Evolutionary conservation across 2,797 vertebrate species (phyloP).

Genomic region (Oreochromis mossambicus): DNA sequence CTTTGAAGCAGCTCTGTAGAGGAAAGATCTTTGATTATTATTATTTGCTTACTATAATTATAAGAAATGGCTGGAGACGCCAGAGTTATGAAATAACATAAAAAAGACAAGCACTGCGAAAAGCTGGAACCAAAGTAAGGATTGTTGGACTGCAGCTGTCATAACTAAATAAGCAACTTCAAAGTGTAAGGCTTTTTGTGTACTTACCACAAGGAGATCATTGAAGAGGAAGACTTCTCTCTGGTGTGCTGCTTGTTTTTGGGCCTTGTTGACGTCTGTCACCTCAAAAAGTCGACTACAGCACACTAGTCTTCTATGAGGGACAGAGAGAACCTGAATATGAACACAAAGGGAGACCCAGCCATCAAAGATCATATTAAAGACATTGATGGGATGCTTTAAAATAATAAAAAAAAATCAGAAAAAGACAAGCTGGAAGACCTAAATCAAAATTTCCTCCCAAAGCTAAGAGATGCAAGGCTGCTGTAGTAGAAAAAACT

Average conservation of each 20-base stretch:
- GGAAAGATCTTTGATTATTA: background rate
- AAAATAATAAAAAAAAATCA: background rate
- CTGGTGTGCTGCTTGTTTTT: conserved; percentile 97
- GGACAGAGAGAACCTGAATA: conserved; percentile 91
- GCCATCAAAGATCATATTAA: background rate
- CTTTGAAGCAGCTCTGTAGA: conserved; percentile 1
- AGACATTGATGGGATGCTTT: background rate
- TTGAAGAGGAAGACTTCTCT: conserved; percentile 99
- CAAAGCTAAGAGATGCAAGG: background rate
- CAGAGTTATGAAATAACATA: conserved; percentile 41
- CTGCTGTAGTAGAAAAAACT: background rate
- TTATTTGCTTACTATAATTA: conserved; percentile 45
- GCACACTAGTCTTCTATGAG: conserved; percentile 94
- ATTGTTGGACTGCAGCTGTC: conserved; percentile 55
- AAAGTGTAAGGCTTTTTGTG: background rate
- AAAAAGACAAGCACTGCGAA: conserved; percentile 20
- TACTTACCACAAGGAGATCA: conserved; percentile 91
- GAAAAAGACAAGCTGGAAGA: too few relatives aligned
- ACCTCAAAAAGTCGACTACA: conserved; percentile 98
- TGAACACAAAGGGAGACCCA: background rate
- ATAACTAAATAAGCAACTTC: conserved; percentile 48
- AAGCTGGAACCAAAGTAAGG: conserved; percentile 11
- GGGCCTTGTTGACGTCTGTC: conserved; percentile 93
- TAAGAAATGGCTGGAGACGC: conserved; percentile 36
- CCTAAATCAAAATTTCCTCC: background rate